These are phyloP conservation scores for Sorex fumeus DNA, from an alignment of 2,113 vertebrate genomes.

Conservation along the genomic window DNA sequence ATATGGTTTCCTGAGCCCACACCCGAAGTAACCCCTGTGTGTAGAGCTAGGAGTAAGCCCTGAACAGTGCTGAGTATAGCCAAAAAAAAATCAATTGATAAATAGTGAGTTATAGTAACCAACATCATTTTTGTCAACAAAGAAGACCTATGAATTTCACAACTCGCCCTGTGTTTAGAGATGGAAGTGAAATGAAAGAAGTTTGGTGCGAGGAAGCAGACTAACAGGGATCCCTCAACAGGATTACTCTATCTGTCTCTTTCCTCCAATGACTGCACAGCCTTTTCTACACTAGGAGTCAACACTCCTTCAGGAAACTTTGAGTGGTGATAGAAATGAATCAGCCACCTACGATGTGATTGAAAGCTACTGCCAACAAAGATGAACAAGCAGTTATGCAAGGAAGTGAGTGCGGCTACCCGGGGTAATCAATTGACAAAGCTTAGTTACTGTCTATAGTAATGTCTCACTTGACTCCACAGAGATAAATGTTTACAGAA, in stretches of 20 bases:
- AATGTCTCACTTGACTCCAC: neutral
- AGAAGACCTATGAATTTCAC: neutral
- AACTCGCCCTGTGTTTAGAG: neutral
- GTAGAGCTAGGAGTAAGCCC: no score
- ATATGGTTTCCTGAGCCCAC: no score
- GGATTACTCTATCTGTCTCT: neutral
- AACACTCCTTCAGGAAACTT: neutral
- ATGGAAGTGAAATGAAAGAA: neutral
- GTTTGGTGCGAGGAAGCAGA: neutral
- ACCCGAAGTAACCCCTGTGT: no score
- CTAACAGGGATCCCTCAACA: neutral
- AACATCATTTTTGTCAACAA: conserved; percentile 12
- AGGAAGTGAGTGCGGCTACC: neutral
- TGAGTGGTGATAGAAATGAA: neutral
- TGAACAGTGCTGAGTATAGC: no score
- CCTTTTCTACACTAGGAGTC: no score
- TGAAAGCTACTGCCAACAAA: neutral
- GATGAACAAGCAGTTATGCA: neutral
- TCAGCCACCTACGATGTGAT: neutral
- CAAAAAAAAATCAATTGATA: no score
- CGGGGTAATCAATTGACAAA: neutral
- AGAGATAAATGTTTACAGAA: neutral
- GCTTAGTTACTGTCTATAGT: neutral
- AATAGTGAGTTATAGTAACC: neutral
- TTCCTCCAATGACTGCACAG: neutral